phyloP scores from a whole-genome alignment of 2,888 invertebrate species.

The Mimas tiliae region DNA sequence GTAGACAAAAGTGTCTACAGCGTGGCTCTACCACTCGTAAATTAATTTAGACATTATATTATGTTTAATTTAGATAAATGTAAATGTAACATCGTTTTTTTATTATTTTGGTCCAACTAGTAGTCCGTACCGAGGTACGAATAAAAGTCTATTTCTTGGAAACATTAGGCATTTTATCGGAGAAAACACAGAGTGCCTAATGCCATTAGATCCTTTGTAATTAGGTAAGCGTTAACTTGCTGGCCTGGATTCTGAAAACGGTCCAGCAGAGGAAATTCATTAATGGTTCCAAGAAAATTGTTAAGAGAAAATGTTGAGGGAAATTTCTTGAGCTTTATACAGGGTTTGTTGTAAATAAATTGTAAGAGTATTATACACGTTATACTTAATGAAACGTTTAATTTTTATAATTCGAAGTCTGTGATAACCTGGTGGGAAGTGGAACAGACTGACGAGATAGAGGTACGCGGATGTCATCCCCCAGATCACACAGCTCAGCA shows the following conservation, averaged over 20 bases:
- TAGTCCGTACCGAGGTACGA: slow-evolving; percentile 4
- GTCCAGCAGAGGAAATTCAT: neutral
- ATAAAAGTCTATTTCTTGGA: slow-evolving; percentile 18
- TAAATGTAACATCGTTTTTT: neutral
- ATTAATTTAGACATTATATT: too few relatives aligned
- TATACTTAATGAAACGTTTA: too few relatives aligned
- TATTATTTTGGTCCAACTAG: neutral
- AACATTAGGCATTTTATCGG: slow-evolving; percentile 22
- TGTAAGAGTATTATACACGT: neutral
- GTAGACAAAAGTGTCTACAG: too few relatives aligned
- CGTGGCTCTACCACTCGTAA: too few relatives aligned
- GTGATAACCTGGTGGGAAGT: too few relatives aligned
- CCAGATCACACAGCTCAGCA: too few relatives aligned
- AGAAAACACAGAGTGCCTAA: slow-evolving; percentile 22
- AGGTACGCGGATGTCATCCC: too few relatives aligned
- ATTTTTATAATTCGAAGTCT: too few relatives aligned
- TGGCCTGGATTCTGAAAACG: slow-evolving; percentile 13
- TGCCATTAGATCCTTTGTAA: slow-evolving; percentile 22
- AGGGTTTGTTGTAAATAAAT: neutral
- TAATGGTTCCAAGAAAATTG: neutral
- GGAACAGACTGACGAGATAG: too few relatives aligned
- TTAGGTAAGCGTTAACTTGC: slow-evolving; percentile 21
- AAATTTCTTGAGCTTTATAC: neutral
- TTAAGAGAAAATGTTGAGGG: neutral
- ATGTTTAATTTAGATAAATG: too few relatives aligned